phyloP scores from a whole-genome alignment of 2,888 invertebrate genomes.

The Phrixothrix hirtus region DNA sequence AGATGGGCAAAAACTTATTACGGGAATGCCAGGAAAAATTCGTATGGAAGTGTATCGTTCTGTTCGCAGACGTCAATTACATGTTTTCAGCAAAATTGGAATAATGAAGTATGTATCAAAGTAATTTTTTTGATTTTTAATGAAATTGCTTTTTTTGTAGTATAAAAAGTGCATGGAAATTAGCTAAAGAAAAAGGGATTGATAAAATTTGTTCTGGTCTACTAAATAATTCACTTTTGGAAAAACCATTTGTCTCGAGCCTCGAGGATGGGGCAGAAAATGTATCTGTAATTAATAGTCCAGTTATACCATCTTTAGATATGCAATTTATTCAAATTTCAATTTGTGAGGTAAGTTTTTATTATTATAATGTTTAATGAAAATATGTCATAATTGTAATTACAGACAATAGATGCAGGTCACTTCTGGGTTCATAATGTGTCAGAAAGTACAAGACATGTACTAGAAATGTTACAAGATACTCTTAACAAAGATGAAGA shows the following conservation, averaged over 20 bases:
- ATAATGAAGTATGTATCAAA: conserved; percentile 61
- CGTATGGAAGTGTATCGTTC: conserved; percentile 74
- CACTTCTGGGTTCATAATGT: conserved; percentile 71
- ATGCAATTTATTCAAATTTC: conserved; percentile 60
- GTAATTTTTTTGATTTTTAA: conserved; percentile 1
- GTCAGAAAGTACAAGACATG: conserved; percentile 54
- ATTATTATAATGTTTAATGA: conserved; percentile 29
- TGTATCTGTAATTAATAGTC: conserved; percentile 42
- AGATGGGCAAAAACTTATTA: conserved; percentile 52
- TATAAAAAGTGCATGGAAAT: conserved; percentile 2
- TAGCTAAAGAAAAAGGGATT: conserved; percentile 5
- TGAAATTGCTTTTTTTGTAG: conserved; percentile 3
- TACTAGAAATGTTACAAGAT: neutral
- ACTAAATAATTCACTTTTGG: neutral
- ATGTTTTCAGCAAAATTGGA: conserved; percentile 59
- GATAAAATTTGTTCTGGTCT: neutral
- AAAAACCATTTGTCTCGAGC: too few relatives aligned
- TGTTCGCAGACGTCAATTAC: conserved; percentile 67
- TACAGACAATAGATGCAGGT: conserved; percentile 64
- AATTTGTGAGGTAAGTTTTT: conserved; percentile 60
- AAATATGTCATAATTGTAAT: neutral
- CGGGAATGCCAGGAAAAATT: conserved; percentile 65
- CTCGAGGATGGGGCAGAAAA: neutral
- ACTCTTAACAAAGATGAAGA: conserved; percentile 17
- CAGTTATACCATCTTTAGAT: conserved; percentile 64